Percentiles rank a stretch among this genome's conserved stretches.
phyloP scores from a whole-genome alignment of 2,888 invertebrate genomes.

The Dicyrtomina minuta region DNA sequence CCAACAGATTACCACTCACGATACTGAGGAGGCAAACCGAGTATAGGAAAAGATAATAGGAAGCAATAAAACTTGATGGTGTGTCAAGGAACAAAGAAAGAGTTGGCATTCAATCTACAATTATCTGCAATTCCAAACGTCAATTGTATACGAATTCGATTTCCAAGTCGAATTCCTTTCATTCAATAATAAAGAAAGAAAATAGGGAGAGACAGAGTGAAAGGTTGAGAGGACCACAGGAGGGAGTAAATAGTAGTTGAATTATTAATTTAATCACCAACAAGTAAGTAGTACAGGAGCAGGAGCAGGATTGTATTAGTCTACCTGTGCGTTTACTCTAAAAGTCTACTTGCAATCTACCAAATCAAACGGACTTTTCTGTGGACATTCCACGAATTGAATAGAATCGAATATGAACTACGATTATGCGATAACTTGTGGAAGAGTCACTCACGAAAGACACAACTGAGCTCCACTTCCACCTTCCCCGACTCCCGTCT shows the following conservation, averaged over 20 bases:
- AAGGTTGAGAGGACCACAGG: neutral
- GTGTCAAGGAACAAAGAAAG: neutral
- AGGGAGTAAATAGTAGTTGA: neutral
- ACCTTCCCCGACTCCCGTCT: slow-evolving; percentile 45
- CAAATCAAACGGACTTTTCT: neutral
- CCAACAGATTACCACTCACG: too few relatives aligned
- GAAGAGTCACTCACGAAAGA: slow-evolving; percentile 39
- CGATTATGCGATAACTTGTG: neutral
- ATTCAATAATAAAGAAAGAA: neutral
- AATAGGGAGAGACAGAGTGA: neutral
- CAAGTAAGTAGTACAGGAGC: neutral
- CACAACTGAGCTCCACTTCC: slow-evolving; percentile 44
- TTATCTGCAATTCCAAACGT: too few relatives aligned
- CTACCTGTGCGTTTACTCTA: neutral
- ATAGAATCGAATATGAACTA: neutral
- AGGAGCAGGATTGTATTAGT: neutral
- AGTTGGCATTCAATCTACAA: slow-evolving; percentile 11
- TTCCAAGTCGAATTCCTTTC: neutral
- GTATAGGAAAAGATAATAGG: too few relatives aligned
- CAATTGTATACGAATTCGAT: too few relatives aligned
- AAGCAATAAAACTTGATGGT: neutral
- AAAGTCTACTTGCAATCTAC: neutral
- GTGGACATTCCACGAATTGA: neutral
- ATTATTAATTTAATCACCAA: slow-evolving; percentile 20
- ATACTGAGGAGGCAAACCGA: too few relatives aligned